These are phyloP conservation scores for Neuroterus valhalla DNA, from an alignment of 1,140 invertebrate species.

Conservation along the genomic window DNA sequence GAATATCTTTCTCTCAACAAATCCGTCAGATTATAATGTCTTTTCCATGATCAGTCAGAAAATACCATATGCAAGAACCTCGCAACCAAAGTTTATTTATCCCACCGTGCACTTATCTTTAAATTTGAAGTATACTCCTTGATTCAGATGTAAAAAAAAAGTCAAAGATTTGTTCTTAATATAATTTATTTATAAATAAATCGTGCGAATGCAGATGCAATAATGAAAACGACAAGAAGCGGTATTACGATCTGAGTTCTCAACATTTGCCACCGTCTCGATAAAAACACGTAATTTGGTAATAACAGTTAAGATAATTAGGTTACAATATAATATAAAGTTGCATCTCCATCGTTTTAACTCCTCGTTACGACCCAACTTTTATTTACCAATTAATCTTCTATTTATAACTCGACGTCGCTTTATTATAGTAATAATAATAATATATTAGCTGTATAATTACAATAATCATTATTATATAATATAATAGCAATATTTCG, in stretches of 20 bases:
- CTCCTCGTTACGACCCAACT: constrained; percentile 32
- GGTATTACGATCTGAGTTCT: constrained; percentile 72
- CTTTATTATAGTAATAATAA: constrained; percentile 51
- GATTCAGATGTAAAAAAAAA: constrained; percentile 8
- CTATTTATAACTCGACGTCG: constrained; percentile 58
- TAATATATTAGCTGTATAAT: constrained; percentile 67
- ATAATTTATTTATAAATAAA: constrained; percentile 76
- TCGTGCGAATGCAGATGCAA: constrained; percentile 75
- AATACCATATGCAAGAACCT: no score
- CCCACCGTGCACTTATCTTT: no score
- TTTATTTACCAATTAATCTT: constrained; percentile 50
- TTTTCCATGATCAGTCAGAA: no score
- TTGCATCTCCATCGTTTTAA: constrained; percentile 60
- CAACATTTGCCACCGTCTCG: constrained; percentile 67
- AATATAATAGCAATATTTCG: constrained; percentile 69
- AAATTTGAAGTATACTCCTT: no score
- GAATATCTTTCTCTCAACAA: no score
- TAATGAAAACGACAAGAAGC: constrained; percentile 76
- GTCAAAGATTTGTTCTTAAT: constrained; percentile 47
- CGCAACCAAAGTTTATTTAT: no score
- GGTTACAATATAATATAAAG: constrained; percentile 69
- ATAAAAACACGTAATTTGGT: constrained; percentile 69
- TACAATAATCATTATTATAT: constrained; percentile 64
- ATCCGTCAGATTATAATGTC: no score
- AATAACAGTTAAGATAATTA: constrained; percentile 70